Conservation (phyloP, 2,113 vertebrate species). For the Lucifuga dentata region DNA sequence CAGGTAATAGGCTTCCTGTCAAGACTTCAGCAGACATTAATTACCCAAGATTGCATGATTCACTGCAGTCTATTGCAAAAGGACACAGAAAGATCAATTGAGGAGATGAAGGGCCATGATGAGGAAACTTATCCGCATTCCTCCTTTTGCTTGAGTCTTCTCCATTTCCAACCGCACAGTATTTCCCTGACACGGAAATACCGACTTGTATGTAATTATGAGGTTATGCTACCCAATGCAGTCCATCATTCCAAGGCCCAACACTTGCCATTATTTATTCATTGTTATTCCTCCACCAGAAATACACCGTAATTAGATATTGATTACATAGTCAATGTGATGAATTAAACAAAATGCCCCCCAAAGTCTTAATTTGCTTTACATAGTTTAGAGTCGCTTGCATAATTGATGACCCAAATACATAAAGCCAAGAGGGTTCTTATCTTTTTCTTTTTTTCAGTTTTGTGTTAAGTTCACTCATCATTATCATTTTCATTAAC, state of each 20-base stretch:
- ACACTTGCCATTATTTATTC: conserved; percentile 81
- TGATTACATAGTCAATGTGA: conserved; percentile 82
- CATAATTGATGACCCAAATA: conserved; percentile 63
- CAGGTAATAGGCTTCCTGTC: conserved; percentile 45
- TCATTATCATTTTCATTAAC: conserved; percentile 68
- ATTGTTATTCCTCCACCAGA: conserved; percentile 83
- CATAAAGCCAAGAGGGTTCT: conserved; percentile 33
- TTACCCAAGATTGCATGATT: conserved; percentile 69
- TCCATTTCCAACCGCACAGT: conserved; percentile 74
- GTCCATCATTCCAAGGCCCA: conserved; percentile 73
- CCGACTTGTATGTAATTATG: conserved; percentile 84
- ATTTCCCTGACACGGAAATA: conserved; percentile 84
- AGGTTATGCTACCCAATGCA: conserved; percentile 75
- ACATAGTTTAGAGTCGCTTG: conserved; percentile 57
- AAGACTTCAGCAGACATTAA: conserved; percentile 60
- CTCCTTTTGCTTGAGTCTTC: conserved; percentile 67
- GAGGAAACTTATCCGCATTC: conserved; percentile 61
- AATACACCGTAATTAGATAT: conserved; percentile 85
- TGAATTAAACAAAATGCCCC: conserved; percentile 82
- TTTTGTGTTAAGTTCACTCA: conserved; percentile 46
- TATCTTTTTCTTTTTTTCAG: conserved; percentile 32
- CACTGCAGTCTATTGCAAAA: conserved; percentile 61
- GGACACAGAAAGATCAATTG: conserved; percentile 66
- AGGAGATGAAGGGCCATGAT: conserved; percentile 60
- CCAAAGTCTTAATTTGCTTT: conserved; percentile 71